These are phyloP conservation scores for Pteropus rufus DNA, from an alignment of 2,797 vertebrate species.

Conservation along the genomic window DNA sequence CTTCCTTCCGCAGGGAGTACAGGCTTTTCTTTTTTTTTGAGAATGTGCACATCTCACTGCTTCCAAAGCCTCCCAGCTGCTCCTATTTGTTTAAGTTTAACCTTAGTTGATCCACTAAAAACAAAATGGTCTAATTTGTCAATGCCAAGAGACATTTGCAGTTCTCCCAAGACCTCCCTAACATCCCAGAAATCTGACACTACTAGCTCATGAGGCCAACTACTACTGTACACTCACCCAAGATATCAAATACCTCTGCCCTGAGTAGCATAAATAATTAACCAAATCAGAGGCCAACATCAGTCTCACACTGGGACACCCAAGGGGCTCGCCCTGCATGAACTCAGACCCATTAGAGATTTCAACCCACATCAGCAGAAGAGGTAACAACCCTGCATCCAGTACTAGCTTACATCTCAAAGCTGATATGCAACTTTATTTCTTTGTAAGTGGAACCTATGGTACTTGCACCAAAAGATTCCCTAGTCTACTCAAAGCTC, in stretches of 20 bases:
- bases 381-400: not conserved
- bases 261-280: constrained; percentile 62
- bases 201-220: not conserved
- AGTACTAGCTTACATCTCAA: not conserved
- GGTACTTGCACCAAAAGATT: not conserved
- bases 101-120: constrained; percentile 50
- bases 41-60: constrained; percentile 42
- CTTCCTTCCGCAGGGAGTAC: constrained; percentile 48
- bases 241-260: constrained; percentile 61
- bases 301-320: not conserved
- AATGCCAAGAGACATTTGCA: not conserved
- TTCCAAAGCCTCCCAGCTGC: constrained; percentile 65
- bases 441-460: not conserved
- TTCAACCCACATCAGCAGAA: not conserved
- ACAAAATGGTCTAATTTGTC: not conserved
- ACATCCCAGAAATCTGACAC: constrained; percentile 70
- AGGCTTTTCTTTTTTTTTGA: not conserved
- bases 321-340: not conserved
- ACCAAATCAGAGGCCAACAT: not conserved
- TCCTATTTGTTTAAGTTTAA: constrained; percentile 72
- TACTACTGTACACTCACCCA: constrained; percentile 33
- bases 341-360: not conserved
- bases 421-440: not conserved
- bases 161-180: not conserved
- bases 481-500: not conserved